A percentile compares a stretch with the other conserved stretches of the same genome.
Evolutionary conservation across 92 coral and sea anemone genomes (phyloP).

Genomic region (Meandrina meandrites): DNA sequence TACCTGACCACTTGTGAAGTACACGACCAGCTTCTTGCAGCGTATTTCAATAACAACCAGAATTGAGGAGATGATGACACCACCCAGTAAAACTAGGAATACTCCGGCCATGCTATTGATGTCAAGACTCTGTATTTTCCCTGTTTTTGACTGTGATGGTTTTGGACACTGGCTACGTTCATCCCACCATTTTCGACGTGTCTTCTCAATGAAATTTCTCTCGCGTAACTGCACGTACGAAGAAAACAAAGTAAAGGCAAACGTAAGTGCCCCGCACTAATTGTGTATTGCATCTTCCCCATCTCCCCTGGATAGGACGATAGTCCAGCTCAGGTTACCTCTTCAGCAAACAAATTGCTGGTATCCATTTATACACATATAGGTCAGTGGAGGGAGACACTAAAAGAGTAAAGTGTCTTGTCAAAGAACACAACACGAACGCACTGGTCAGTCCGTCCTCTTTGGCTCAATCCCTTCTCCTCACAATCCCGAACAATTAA

Average conservation of each 20-base stretch:
- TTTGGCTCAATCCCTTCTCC: no score
- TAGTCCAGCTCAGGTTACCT: no score
- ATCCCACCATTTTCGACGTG: slow-evolving; percentile 92
- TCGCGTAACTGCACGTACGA: slow-evolving; percentile 76
- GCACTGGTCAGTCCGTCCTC: not conserved
- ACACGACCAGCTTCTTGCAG: slow-evolving; percentile 78
- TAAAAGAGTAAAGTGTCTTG: not conserved
- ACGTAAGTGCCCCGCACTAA: not conserved
- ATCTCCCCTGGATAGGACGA: no score
- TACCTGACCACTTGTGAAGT: slow-evolving; percentile 87
- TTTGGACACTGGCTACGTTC: slow-evolving; percentile 84
- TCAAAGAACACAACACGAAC: not conserved
- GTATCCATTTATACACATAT: no score
- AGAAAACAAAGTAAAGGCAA: not conserved
- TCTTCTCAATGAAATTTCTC: slow-evolving; percentile 72
- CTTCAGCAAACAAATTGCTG: no score
- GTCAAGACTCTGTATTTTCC: slow-evolving; percentile 72
- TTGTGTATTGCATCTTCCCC: no score
- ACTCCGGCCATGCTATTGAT: slow-evolving; percentile 96
- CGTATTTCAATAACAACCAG: slow-evolving; percentile 82
- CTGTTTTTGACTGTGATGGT: slow-evolving; percentile 44
- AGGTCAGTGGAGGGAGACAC: not conserved
- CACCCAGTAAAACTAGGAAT: slow-evolving; percentile 83
- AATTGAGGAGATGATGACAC: slow-evolving; percentile 69
- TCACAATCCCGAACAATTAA: not conserved